Evolutionary conservation across 2,888 invertebrate genomes (phyloP), one percentile per base, ranked within the genome.

Genomic region (Nephrocerus scutellatus): DNA sequence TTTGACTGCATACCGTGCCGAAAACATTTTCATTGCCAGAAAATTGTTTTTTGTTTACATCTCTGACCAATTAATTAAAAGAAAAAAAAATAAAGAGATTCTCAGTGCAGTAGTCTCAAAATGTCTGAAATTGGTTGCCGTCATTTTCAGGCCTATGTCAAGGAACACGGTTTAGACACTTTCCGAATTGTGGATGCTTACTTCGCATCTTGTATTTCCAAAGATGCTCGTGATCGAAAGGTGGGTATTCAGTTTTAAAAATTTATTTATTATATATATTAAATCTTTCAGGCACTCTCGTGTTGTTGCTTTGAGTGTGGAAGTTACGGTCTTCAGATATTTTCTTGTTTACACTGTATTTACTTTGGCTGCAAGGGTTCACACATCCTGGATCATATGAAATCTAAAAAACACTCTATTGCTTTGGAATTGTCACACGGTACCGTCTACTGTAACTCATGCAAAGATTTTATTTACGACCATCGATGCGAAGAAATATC

Each of bases 391-490:
- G 83, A 87, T 38, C 95, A 96, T 72, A 80, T 84, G 32, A 82
- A 80, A 59, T 73, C 74, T 29, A 84, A 83, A 56, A 82, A 84
- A 56, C 95, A 95, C 66, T 77, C 78, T 56, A 73, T 93, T 50
- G 85, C 89, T 41, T 76, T 95, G 54, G 95, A 96, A 62, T 70
- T 95, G 33, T 79, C 78, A 37, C 89, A 87, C 68, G 95, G 95
- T 29, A 84, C 88, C 63, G 74, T 96, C 8, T 84, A 83, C 66
- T 97, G 97, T 68, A 81, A 82, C 59, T 79, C 80, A 56, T 97
- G 97, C 66, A 79, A 82, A 46, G 95, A 96, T 66, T 96, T 91
- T 66, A 82, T 93, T 33, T 95, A 93, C 68, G 89, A 91, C 61
- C 70, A 76, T 43, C 84, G 88, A 51, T 66, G 76, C 30, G 71